Percentiles rank a stretch among this genome's conserved stretches.
These are phyloP conservation scores for Pterocles gutturalis DNA, from an alignment of 2,113 vertebrate genomes.

Conservation along the genomic window DNA sequence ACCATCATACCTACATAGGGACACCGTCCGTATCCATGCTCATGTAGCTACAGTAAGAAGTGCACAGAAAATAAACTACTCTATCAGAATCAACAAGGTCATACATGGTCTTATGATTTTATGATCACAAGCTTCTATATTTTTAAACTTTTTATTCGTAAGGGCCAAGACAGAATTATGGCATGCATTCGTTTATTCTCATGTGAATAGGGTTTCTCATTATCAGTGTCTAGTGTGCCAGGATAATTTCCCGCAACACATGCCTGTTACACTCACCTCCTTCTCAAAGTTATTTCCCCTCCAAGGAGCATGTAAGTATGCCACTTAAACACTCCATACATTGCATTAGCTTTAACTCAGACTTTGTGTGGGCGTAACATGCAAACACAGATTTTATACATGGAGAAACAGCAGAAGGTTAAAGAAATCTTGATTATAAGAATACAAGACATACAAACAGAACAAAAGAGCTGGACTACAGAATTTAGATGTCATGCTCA, in stretches of 20 bases:
- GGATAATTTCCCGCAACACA: background rate
- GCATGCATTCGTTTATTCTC: background rate
- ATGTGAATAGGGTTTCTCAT: background rate
- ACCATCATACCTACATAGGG: background rate
- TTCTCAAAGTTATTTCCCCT: constrained; percentile 38
- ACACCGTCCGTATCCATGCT: background rate
- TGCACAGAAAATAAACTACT: background rate
- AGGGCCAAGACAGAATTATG: background rate
- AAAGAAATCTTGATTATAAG: background rate
- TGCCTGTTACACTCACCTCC: background rate
- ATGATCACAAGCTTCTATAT: background rate
- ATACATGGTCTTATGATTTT: background rate
- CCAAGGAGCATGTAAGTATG: background rate
- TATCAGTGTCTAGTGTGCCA: background rate
- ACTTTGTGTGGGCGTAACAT: background rate
- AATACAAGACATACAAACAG: background rate
- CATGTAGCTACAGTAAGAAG: background rate
- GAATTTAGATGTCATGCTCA: background rate
- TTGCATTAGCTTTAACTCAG: background rate
- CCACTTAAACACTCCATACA: background rate
- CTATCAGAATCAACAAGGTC: background rate
- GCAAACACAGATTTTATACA: background rate
- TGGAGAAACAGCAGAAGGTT: background rate
- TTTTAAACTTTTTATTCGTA: background rate
- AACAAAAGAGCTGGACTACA: background rate